These are phyloP conservation scores for Clarias batrachus DNA, from an alignment of 2,113 vertebrate species.

Conservation along the genomic window DNA sequence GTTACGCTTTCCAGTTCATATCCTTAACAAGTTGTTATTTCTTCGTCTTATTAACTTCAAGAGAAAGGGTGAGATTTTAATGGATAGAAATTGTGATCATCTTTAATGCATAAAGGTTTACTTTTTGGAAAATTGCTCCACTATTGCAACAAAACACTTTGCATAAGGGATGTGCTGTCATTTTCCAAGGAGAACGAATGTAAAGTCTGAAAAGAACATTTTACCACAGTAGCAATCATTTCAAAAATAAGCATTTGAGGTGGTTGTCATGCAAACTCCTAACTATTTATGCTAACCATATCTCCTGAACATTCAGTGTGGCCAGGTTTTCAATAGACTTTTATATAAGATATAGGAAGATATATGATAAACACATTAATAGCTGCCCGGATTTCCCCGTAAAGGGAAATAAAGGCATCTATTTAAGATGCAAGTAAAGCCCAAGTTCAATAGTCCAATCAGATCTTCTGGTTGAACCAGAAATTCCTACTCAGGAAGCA, in stretches of 20 bases:
- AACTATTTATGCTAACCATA: background rate
- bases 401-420: background rate
- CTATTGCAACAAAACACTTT: background rate
- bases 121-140: no score
- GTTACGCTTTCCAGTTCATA: background rate
- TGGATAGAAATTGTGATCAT: background rate
- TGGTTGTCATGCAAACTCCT: background rate
- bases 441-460: background rate
- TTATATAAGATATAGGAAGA: background rate
- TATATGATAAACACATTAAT: background rate
- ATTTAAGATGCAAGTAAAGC: background rate
- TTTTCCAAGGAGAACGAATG: background rate
- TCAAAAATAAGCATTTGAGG: background rate
- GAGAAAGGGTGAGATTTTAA: background rate
- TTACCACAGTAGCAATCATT: background rate
- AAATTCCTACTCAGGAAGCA: slow-evolving; percentile 24
- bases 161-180: background rate
- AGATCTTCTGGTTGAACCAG: background rate
- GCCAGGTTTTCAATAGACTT: background rate
- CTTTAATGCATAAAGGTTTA: background rate
- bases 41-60: background rate
- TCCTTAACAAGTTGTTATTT: background rate
- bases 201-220: background rate
- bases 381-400: background rate
- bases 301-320: background rate